Evolutionary conservation across 2,888 invertebrate species (phyloP), one percentile per base, ranked within the genome.

Genomic region (Lochmaea capreae): DNA sequence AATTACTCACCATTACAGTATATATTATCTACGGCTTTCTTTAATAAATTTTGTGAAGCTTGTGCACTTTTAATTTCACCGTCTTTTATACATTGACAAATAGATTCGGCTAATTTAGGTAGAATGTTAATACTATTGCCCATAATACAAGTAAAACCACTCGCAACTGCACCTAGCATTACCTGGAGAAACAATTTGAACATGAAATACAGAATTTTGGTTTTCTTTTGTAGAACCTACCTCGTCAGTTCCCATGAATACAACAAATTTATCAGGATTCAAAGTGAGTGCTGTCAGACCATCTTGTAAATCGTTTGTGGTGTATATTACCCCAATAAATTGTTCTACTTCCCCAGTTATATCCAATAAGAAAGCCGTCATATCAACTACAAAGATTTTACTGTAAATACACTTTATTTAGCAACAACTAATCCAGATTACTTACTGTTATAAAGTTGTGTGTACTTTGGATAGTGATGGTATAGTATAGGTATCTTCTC

Each of bases 381-480:
- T 83, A 76, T 86, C 83, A 76, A 86, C 86, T 86, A 76, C 76
- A 85, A 85, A 54, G 8, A 39, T 39, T 33, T 33, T 33, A 33
- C 8, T 33, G 8, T 33, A 71, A 68, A 73, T 12, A 9, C n/a
- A 22, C 26, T 61, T 46, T 4, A 8, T 70, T 42, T 6, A 42
- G 6, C 4, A 39, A 16, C 6, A 49, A 39, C 26, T 2, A 46
- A 12, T 5, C 9, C 43, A 43, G 14, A 52, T 22, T 65, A 89
- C 92, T 91, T 88, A 95, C 95, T 87, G 77, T 92, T 90, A 54
- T 95, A 92, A 74, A 77, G 52, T 57, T 91, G 91, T 46, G 92
- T 93, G 85, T 92, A 90, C 75, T 88, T 88, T 1, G 96, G 95
- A 80, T 95, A 93, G 83, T 96, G 95, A 83, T 97, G 96, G 84